A percentile compares a stretch with the other conserved stretches of the same genome.
phyloP scores from a whole-genome alignment of 2,113 vertebrate genomes.

The Sisor rabdophorus region DNA sequence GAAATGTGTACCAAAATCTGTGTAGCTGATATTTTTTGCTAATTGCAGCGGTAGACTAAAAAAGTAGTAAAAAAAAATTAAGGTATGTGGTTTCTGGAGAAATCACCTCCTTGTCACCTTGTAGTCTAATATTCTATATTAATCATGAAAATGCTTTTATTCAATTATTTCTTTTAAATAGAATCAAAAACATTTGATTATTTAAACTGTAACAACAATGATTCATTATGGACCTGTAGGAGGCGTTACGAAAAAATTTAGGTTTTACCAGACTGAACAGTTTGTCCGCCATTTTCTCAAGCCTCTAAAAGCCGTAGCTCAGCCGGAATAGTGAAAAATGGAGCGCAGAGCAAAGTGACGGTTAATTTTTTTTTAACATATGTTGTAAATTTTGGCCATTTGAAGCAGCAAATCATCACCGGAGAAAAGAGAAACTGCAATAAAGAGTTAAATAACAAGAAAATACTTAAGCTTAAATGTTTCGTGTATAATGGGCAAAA shows the following conservation, averaged over 20 bases:
- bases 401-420: background rate
- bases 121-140: no score
- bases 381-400: background rate
- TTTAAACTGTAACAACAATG: background rate
- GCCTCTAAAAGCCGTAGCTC: constrained; percentile 23
- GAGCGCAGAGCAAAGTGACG: constrained; percentile 33
- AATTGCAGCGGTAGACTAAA: background rate
- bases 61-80: background rate
- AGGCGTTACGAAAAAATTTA: constrained; percentile 44
- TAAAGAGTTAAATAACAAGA: background rate
- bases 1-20: background rate
- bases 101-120: no score
- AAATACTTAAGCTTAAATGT: background rate
- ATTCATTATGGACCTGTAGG: constrained; percentile 47
- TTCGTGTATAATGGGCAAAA: background rate
- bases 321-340: constrained; percentile 45
- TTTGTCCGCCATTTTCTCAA: constrained; percentile 59
- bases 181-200: background rate
- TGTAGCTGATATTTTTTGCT: background rate
- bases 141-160: no score
- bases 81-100: background rate
- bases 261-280: constrained; percentile 28
- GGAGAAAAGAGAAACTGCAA: background rate
- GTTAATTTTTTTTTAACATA: no score
- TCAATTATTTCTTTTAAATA: background rate